Evolutionary conservation across 1,140 invertebrate genomes (phyloP).

Genomic region (Leptinotarsa texana): DNA sequence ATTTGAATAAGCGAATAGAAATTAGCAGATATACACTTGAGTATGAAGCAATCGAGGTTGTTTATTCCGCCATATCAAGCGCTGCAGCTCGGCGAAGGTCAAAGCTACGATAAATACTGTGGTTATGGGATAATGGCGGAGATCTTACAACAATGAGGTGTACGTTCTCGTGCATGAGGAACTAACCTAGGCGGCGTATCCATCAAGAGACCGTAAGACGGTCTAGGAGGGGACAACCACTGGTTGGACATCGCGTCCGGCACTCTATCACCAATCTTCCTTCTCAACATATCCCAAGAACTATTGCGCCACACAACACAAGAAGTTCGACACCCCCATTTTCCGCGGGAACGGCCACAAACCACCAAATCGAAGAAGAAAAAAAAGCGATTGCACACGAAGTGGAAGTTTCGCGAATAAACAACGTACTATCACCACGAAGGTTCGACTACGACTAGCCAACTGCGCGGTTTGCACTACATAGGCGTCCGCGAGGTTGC

Average conservation of each 20-base stretch:
- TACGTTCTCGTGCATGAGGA: neutral
- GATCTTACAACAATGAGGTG: too few relatives aligned
- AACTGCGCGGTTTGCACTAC: conserved; percentile 21
- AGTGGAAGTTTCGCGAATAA: neutral
- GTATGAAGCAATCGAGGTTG: conserved; percentile 4
- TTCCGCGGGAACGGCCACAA: too few relatives aligned
- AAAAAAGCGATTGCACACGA: too few relatives aligned
- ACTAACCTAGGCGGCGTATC: conserved; percentile 44
- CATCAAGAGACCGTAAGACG: conserved; percentile 37
- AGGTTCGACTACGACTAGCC: conserved; percentile 14
- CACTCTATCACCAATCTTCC: neutral
- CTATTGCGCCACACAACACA: neutral
- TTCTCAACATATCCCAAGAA: conserved; percentile 8
- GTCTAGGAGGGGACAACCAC: conserved; percentile 39
- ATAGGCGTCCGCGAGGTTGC: neutral
- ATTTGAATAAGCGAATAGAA: neutral
- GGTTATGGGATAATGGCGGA: neutral
- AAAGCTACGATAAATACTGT: conserved; percentile 17
- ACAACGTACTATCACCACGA: conserved; percentile 3
- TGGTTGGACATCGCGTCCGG: conserved; percentile 28
- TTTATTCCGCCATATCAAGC: conserved; percentile 25
- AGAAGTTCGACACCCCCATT: neutral
- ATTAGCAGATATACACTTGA: neutral
- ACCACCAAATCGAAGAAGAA: too few relatives aligned
- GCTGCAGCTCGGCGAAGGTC: conserved; percentile 14